Conservation (phyloP, 2,113 vertebrate genomes). For the Coturnix japonica region DNA sequence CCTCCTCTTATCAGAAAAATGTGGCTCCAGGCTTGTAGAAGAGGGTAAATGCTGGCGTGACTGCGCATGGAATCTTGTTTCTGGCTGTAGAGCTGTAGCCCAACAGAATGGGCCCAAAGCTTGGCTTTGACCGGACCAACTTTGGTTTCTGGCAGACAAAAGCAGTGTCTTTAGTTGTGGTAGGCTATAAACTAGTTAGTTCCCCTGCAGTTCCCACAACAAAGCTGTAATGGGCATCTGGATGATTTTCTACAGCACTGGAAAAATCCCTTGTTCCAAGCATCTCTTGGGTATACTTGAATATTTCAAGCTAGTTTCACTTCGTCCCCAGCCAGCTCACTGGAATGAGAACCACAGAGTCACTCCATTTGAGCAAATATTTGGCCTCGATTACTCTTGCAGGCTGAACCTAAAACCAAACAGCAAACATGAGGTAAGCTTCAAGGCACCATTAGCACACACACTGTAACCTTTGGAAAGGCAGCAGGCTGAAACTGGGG, state of each 20-base stretch:
- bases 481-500: not conserved
- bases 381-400: slow-evolving; percentile 62
- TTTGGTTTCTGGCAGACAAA: slow-evolving; percentile 18
- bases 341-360: slow-evolving; percentile 58
- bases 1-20: slow-evolving; percentile 48
- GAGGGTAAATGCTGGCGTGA: not conserved
- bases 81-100: not conserved
- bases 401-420: slow-evolving; percentile 66
- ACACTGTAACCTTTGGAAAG: not conserved
- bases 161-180: slow-evolving; percentile 25
- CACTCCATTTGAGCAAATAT: slow-evolving; percentile 72
- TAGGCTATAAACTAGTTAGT: slow-evolving; percentile 19
- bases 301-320: slow-evolving; percentile 46
- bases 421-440: slow-evolving; percentile 50
- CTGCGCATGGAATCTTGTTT: not conserved
- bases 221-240: slow-evolving; percentile 25
- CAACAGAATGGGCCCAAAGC: not conserved
- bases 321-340: slow-evolving; percentile 37
- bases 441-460: slow-evolving; percentile 7
- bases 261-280: slow-evolving; percentile 46
- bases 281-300: slow-evolving; percentile 54
- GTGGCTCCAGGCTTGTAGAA: slow-evolving; percentile 9
- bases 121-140: not conserved
- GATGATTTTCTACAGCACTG: slow-evolving; percentile 23
- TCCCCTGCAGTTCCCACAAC: slow-evolving; percentile 51